Conservation (phyloP, 1,140 invertebrate genomes). For the Caerostris darwini region DNA sequence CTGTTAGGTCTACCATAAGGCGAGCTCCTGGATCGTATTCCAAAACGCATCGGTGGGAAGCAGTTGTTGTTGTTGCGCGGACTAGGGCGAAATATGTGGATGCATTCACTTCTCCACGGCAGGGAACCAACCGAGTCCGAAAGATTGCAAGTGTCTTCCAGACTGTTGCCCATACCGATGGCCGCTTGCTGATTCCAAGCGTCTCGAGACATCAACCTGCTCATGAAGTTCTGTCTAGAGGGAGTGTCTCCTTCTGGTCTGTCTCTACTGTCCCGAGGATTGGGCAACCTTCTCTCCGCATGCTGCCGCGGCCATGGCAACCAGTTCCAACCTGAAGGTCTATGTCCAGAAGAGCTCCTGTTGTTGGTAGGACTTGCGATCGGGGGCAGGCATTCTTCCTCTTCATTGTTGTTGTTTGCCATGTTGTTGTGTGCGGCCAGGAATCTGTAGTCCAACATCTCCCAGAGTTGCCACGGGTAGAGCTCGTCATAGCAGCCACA, state of each 20-base stretch:
- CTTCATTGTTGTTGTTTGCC: constrained; percentile 35
- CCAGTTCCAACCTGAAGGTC: constrained; percentile 77
- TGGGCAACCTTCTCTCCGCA: not conserved
- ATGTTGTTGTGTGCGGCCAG: constrained; percentile 12
- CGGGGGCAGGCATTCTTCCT: not conserved
- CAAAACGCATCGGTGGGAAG: constrained; percentile 58
- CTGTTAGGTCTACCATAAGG: constrained; percentile 50
- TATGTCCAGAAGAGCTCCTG: constrained; percentile 5
- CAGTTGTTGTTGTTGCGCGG: constrained; percentile 6
- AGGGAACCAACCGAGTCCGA: constrained; percentile 43
- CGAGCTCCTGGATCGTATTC: constrained; percentile 69
- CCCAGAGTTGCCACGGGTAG: constrained; percentile 82
- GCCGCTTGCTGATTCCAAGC: constrained; percentile 47
- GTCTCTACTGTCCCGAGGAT: not conserved
- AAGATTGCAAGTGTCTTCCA: constrained; percentile 16
- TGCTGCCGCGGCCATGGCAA: constrained; percentile 76
- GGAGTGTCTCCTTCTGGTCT: not conserved
- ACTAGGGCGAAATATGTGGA: constrained; percentile 73
- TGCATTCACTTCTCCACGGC: constrained; percentile 76
- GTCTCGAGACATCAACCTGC: constrained; percentile 72
- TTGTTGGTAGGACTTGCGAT: not conserved
- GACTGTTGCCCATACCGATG: not conserved
- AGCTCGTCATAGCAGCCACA: constrained; percentile 88
- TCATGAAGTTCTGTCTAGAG: constrained; percentile 60
- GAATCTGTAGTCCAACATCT: constrained; percentile 80